Conservation (phyloP, 2,113 vertebrate species). For the Scolopax mira region DNA sequence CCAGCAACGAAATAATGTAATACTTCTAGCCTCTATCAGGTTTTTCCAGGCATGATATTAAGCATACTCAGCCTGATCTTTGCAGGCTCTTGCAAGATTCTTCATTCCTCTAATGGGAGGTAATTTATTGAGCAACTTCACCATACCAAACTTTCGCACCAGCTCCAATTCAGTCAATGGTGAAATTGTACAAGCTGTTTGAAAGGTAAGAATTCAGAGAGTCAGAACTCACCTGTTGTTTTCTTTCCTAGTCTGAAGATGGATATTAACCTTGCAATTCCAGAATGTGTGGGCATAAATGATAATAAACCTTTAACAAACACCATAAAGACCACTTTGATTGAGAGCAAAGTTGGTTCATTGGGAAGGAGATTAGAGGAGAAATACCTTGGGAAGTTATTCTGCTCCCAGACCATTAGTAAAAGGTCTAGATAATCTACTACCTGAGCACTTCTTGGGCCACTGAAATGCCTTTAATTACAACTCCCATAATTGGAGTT, state of each 20-base stretch:
- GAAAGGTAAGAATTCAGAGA: neutral
- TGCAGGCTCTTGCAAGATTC: neutral
- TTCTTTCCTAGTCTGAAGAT: neutral
- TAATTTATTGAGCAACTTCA: neutral
- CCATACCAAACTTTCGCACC: neutral
- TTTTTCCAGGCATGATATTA: neutral
- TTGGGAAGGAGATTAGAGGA: neutral
- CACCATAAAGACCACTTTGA: neutral
- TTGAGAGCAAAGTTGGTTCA: neutral
- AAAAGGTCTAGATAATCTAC: constrained; percentile 13
- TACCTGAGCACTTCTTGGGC: neutral
- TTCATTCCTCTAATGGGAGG: neutral
- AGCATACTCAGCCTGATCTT: neutral
- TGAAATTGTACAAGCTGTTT: neutral
- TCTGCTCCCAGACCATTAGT: neutral
- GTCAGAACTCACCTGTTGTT: neutral
- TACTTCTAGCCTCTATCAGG: neutral
- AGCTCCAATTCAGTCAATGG: neutral
- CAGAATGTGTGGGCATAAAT: neutral
- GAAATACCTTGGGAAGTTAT: neutral
- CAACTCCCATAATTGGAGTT: neutral
- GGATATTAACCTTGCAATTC: neutral
- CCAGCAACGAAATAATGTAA: neutral
- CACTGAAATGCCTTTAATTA: constrained; percentile 29
- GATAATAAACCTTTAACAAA: neutral